Percentiles rank a stretch among this genome's conserved stretches.
These are phyloP conservation scores for Turritopsis dohrnii DNA, from an alignment of 30 jellyfish, hydroid and myxozoan species.

Conservation along the genomic window DNA sequence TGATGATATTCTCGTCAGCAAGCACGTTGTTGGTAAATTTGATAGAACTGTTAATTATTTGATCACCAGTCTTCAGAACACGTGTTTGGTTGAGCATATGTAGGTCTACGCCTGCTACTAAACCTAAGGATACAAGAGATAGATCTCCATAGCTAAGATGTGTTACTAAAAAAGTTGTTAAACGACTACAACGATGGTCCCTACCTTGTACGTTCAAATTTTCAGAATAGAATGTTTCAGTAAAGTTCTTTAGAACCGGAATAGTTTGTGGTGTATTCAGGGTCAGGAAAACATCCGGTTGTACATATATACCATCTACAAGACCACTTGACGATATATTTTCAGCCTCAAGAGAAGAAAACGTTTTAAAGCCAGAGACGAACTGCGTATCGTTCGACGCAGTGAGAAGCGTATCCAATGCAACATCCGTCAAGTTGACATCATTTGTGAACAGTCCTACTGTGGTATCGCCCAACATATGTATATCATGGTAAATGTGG, in stretches of 20 bases:
- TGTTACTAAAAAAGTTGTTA: no score
- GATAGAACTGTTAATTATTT: conserved; percentile 26
- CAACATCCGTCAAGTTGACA: not conserved
- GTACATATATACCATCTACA: conserved; percentile 31
- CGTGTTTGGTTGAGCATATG: conserved; percentile 7
- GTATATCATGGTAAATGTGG: not conserved
- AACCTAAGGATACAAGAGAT: conserved; percentile 29
- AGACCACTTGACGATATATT: conserved; percentile 24
- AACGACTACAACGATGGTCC: no score
- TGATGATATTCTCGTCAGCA: conserved; percentile 7
- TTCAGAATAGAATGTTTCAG: not conserved
- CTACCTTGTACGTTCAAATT: conserved; percentile 2
- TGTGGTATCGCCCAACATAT: not conserved
- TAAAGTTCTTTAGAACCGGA: conserved; percentile 9
- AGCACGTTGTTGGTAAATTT: not conserved
- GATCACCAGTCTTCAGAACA: conserved; percentile 29
- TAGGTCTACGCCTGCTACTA: conserved; percentile 32
- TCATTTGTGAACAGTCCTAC: not conserved
- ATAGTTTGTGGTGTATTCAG: conserved; percentile 45
- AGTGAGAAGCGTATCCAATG: conserved; percentile 25
- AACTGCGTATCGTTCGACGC: conserved; percentile 17
- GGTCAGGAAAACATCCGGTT: conserved; percentile 18
- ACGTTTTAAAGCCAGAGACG: conserved; percentile 43
- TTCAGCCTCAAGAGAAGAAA: conserved; percentile 7
- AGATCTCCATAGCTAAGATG: no score